phyloP scores from a whole-genome alignment of 2,113 vertebrate species.

The Chrysochloris asiatica region DNA sequence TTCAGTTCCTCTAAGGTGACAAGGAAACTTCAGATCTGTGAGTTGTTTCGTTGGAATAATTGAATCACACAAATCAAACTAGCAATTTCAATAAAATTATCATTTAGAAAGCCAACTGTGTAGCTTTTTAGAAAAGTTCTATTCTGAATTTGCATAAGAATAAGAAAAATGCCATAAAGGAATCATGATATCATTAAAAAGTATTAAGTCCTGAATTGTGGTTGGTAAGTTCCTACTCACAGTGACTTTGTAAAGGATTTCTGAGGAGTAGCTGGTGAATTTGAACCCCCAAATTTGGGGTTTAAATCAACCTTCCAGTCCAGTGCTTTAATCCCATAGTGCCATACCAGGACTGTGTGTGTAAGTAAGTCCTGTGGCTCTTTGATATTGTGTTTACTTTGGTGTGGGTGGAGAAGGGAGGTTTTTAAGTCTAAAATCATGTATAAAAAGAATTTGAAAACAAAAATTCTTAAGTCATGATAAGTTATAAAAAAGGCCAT shows the following conservation, averaged over 20 bases:
- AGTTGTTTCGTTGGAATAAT: neutral
- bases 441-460: slow-evolving; percentile 1
- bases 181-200: neutral
- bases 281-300: no score
- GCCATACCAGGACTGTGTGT: no score
- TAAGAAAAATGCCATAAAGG: slow-evolving; percentile 37
- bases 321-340: no score
- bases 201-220: no score
- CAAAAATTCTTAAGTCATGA: neutral
- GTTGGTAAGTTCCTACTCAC: no score
- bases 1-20: neutral
- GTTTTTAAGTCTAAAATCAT: slow-evolving; percentile 27
- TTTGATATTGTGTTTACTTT: slow-evolving; percentile 8
- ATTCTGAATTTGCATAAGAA: neutral
- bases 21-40: neutral
- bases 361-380: neutral
- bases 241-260: no score
- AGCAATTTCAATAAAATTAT: neutral
- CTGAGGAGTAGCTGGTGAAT: no score
- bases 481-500: neutral
- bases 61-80: neutral
- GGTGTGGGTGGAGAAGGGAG: neutral
- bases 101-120: neutral
- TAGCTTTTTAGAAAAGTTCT: slow-evolving; percentile 29
- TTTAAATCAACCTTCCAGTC: no score